phyloP scores from a whole-genome alignment of 2,113 vertebrate genomes.

The Coptodon bakossiorum region DNA sequence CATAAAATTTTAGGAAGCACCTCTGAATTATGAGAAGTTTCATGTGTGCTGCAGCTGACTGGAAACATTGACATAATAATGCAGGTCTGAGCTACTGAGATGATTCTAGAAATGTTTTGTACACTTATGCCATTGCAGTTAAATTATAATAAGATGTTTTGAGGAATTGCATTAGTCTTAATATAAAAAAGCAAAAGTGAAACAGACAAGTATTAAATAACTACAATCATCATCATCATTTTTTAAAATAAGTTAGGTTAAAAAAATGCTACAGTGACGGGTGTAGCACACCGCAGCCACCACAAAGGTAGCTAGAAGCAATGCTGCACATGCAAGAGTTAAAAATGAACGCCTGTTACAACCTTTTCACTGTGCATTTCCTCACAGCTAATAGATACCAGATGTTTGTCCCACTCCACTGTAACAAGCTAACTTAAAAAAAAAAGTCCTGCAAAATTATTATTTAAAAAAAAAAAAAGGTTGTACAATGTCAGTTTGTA shows the following conservation, averaged over 20 bases:
- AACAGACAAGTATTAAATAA: neutral
- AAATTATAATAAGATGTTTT: neutral
- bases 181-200: neutral
- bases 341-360: neutral
- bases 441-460: neutral
- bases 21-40: neutral
- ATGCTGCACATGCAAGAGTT: neutral
- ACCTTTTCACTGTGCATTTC: neutral
- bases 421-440: neutral
- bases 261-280: neutral
- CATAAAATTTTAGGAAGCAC: neutral
- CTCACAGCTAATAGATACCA: conserved; percentile 24
- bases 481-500: neutral
- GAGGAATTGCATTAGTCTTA: neutral
- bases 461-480: neutral
- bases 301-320: neutral
- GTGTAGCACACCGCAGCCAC: neutral
- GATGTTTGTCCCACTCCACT: conserved; percentile 4
- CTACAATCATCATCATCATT: neutral
- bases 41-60: neutral
- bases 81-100: neutral
- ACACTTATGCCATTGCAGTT: neutral
- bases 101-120: neutral
- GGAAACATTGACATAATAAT: neutral
- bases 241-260: neutral